These are phyloP conservation scores for Macheiramphus alcinus DNA, from an alignment of 2,113 vertebrate genomes.

Conservation along the genomic window DNA sequence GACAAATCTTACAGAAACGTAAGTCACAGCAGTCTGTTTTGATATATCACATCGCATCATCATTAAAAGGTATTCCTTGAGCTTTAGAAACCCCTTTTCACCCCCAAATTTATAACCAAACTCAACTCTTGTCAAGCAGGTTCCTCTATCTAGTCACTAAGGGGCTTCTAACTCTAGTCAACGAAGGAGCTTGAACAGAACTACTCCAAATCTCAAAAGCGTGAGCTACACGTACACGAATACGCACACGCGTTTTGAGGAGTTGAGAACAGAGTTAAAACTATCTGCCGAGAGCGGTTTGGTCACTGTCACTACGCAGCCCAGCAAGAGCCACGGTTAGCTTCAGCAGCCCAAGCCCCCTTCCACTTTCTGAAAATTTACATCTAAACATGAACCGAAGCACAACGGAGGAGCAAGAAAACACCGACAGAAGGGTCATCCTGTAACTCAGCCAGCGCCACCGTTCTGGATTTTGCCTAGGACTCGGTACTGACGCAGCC, in stretches of 20 bases:
- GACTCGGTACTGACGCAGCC: accelerated
- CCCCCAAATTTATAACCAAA: neutral
- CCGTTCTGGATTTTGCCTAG: accelerated
- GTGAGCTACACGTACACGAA: accelerated
- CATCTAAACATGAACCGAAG: accelerated
- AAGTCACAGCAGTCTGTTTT: neutral
- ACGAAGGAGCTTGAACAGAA: neutral
- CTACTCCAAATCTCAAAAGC: neutral
- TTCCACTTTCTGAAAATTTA: neutral
- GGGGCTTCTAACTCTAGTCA: neutral
- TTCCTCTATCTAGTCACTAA: neutral
- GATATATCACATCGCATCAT: accelerated
- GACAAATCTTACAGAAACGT: neutral
- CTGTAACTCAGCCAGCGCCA: neutral
- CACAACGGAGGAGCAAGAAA: neutral
- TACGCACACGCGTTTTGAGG: accelerated
- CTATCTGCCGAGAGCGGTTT: neutral
- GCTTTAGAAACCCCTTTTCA: neutral
- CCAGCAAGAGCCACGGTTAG: neutral
- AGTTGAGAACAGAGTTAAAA: accelerated
- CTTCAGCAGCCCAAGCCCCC: neutral
- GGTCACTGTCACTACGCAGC: neutral
- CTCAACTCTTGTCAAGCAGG: neutral
- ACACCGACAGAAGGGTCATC: neutral
- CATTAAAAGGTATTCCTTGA: neutral